Evolutionary conservation across 2,888 invertebrate species (phyloP).

Genomic region (Leptarthrus brevirostris): DNA sequence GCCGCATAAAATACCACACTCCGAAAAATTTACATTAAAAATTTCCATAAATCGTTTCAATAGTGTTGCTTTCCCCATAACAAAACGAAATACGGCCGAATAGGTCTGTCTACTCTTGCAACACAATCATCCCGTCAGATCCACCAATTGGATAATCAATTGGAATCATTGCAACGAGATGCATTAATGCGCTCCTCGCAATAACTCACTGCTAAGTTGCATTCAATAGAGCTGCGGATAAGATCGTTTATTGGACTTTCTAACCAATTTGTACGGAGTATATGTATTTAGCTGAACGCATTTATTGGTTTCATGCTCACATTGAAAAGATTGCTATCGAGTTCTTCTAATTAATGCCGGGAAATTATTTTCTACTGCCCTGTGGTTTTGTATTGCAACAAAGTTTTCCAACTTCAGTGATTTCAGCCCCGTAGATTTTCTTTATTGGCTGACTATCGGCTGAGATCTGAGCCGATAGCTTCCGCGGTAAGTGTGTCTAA

Average conservation of each 20-base stretch:
- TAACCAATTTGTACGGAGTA: slow-evolving; percentile 24
- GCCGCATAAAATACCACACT: too few relatives aligned
- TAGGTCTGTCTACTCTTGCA: neutral
- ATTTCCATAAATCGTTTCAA: too few relatives aligned
- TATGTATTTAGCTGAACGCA: neutral
- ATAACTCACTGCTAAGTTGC: neutral
- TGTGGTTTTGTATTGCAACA: neutral
- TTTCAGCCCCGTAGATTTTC: neutral
- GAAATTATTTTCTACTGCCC: slow-evolving; percentile 16
- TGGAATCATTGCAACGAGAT: slow-evolving; percentile 33
- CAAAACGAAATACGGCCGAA: too few relatives aligned
- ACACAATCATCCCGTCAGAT: slow-evolving; percentile 11
- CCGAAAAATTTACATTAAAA: too few relatives aligned
- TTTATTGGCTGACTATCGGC: neutral
- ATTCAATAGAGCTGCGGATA: neutral
- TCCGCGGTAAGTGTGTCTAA: neutral
- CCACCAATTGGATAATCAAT: slow-evolving; percentile 36
- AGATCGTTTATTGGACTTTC: slow-evolving; percentile 28
- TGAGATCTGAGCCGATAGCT: neutral
- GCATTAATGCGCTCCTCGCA: neutral
- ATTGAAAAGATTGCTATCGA: slow-evolving; percentile 35
- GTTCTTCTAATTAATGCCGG: slow-evolving; percentile 38
- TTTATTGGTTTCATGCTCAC: neutral
- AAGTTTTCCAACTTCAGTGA: neutral
- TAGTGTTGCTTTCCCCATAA: too few relatives aligned